Base-by-base conservation (phyloP, 2,113 vertebrate genomes). In the Muntiacus muntjak region DNA sequence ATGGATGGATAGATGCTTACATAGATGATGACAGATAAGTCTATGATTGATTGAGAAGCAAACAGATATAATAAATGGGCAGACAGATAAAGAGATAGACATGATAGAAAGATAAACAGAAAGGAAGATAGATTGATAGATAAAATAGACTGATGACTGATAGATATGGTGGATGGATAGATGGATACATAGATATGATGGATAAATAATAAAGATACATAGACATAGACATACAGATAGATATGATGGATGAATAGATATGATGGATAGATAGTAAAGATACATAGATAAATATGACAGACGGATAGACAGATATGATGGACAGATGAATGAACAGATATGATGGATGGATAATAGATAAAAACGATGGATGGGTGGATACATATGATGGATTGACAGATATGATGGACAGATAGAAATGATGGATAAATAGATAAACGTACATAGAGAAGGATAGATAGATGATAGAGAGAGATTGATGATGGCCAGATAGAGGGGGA, bases 101-200 rank as follows among this genome's bases (percentile, higher is more conserved):
- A 2, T 19, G 13, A 50, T 3, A 6, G 19, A 17, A 30, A 1
- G 25, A 30, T 11, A 0, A 17, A 43, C 43, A 10, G 43, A 47
- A 26, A 26, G 57, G 57, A 5, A 16, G 74, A 47, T 30, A 17
- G 78, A 50, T 6, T 8, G 14, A 19, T 1, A 36, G n/a, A 36
- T 1, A 54, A 43, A 6, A 21, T 26, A 19, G 17, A 55, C 19
- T 26, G 64, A 76, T 45, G 71, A 26, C 15, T 45, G 10, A 25
- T 74, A 43, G 36, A 76, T 26, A 76, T 3, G 21, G 6, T 21
- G 23, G 64, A n/a, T 19, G 19, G 71, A 40, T 74, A 1, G 67
- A 40, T 74, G 13, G 5, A 6, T 25, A 43, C 2, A 74, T 2
- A 43, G n/a, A 71, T 21, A n/a, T 58, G 16, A 40, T 25, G 5